These are phyloP conservation scores for Lycocorax pyrrhopterus DNA, from an alignment of 2,113 vertebrate species.

Conservation along the genomic window DNA sequence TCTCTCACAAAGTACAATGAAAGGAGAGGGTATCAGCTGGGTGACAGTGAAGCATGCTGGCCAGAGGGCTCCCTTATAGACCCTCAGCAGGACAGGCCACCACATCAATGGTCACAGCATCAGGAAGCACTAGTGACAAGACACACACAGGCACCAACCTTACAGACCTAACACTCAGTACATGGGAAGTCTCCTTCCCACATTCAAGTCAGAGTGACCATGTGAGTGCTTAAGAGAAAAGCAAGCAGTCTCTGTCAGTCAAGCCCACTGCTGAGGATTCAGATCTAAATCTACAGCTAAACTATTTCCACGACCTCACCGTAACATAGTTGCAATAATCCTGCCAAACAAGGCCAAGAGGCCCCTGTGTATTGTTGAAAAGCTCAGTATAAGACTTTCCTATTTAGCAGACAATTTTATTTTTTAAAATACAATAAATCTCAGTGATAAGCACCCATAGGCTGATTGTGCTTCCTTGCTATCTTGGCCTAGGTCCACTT, in stretches of 20 bases:
- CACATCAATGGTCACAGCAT: accelerated
- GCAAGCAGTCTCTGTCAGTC: neutral
- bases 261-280: neutral
- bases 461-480: neutral
- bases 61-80: accelerated
- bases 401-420: neutral
- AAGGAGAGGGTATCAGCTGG: neutral
- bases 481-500: neutral
- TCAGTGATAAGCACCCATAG: neutral
- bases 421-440: neutral
- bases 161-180: neutral
- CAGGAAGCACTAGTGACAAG: neutral
- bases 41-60: accelerated
- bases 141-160: accelerated
- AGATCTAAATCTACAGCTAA: neutral
- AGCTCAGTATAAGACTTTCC: neutral
- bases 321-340: neutral
- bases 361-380: accelerated
- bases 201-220: neutral
- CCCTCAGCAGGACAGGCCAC: neutral
- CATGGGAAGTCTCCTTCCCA: accelerated
- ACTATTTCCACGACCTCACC: neutral
- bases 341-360: neutral
- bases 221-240: neutral
- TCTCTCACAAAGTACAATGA: neutral